phyloP scores from a whole-genome alignment of 2,888 invertebrate species.

The Sisyra nigra region DNA sequence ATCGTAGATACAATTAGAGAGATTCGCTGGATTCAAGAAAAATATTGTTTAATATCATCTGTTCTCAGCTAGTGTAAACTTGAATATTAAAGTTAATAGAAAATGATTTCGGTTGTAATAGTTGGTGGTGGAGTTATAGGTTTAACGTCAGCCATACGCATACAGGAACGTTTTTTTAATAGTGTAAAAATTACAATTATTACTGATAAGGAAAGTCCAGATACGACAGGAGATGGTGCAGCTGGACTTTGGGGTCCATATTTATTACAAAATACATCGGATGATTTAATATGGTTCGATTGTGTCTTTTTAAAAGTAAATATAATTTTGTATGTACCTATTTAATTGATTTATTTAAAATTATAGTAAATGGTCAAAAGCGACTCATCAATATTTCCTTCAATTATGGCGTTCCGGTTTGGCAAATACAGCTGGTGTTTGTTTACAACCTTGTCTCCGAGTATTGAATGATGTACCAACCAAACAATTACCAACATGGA shows the following conservation, averaged over 20 bases:
- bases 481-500: constrained; percentile 25
- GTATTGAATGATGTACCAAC: constrained; percentile 22
- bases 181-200: constrained; percentile 40
- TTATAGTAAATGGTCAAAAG: constrained; percentile 46
- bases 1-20: too few relatives aligned
- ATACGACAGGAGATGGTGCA: constrained; percentile 62
- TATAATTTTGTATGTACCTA: not conserved
- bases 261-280: constrained; percentile 37
- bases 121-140: constrained; percentile 65
- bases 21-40: too few relatives aligned
- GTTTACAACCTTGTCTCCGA: constrained; percentile 27
- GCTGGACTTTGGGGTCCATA: constrained; percentile 65
- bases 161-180: constrained; percentile 39
- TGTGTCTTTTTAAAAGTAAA: not conserved
- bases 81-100: too few relatives aligned
- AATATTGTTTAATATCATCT: too few relatives aligned
- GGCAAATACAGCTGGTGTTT: constrained; percentile 30
- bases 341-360: not conserved
- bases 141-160: constrained; percentile 46
- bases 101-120: constrained; percentile 22
- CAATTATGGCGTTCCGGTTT: constrained; percentile 41
- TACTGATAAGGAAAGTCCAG: constrained; percentile 47
- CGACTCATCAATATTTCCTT: constrained; percentile 39
- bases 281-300: constrained; percentile 33
- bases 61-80: too few relatives aligned